Base-by-base conservation (phyloP, 2,113 vertebrate species). In the Actenoides lindsayi region DNA sequence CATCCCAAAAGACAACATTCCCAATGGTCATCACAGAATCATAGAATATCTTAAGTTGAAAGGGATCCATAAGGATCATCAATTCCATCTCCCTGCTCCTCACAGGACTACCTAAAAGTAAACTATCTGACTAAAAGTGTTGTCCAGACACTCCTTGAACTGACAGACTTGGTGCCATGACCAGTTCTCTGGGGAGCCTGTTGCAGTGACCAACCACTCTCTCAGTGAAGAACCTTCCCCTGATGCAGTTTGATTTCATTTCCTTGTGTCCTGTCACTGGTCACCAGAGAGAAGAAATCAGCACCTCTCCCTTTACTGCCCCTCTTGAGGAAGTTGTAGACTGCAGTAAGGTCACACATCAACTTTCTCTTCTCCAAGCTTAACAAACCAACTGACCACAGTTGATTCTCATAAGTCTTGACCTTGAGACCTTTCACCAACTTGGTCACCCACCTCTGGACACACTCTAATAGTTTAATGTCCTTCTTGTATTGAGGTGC, bases 251-350 rank as follows among this genome's bases (percentile, higher is more conserved):
- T 79, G 11, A 44, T 51, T 56, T 11, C 21, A 31, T 78, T 78
- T 90, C 17, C 11, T 39, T 0, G 0, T 50, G 27, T 59, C 18
- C 4, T 65, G 3, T 51, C 0, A 0, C 31, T 42, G 31, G 21
- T 28, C 25, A 78, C 12, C 31, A 77, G 6, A 76, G 18, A 77
- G 28, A 53, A 21, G 16, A 82, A 15, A 20, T 76, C 50, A 50
- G 39, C 23, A 76, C 28, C 31, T 85, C 10, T 3, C 30, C 21
- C 16, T 57, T 44, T 9, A 4, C 31, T 67, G 44, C 27, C 23
- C 31, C 8, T 31, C 51, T 62, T 75, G 10, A 84, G 30, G 50
- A 88, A 70, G 30, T 3, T 46, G 33, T 33, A 78, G 48, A 63
- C 21, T 37, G 37, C 6, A 6, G 51, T 19, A 21, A 68, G 25